phyloP scores from a whole-genome alignment of 2,797 vertebrate species.

The Xerus rutilus region DNA sequence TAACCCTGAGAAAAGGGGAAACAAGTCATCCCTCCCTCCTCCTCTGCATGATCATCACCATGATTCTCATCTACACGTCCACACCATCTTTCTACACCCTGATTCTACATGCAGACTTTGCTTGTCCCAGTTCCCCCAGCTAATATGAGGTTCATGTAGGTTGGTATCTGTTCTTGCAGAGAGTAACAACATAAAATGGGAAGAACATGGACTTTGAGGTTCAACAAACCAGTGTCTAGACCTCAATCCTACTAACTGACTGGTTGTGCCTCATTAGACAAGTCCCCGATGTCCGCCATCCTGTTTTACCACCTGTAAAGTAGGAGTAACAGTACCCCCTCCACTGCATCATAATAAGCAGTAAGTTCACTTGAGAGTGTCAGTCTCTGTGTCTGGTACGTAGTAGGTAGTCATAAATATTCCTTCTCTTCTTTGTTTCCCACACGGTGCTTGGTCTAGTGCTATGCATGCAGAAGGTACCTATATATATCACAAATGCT shows the following conservation, averaged over 20 bases:
- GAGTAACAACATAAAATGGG: neutral
- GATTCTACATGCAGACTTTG: neutral
- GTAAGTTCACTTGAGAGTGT: neutral
- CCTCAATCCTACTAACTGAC: neutral
- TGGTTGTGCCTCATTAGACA: neutral
- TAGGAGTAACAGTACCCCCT: neutral
- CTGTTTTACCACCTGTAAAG: neutral
- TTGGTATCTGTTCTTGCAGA: conserved; percentile 5
- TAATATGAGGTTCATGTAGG: neutral
- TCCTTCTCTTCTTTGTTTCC: neutral
- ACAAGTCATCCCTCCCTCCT: neutral
- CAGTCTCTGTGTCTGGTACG: neutral
- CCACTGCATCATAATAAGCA: neutral
- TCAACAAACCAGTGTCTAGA: neutral
- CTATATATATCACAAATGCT: neutral
- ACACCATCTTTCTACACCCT: neutral
- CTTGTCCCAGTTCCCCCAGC: neutral
- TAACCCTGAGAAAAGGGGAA: neutral
- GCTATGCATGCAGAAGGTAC: neutral
- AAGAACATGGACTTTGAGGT: conserved; percentile 23
- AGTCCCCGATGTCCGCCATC: neutral
- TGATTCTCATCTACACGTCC: neutral
- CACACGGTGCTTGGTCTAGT: neutral
- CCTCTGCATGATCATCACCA: neutral
- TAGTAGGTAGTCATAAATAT: neutral